Evolutionary conservation across 2,888 invertebrate genomes (phyloP).

Genomic region (Agrilus biguttatus): DNA sequence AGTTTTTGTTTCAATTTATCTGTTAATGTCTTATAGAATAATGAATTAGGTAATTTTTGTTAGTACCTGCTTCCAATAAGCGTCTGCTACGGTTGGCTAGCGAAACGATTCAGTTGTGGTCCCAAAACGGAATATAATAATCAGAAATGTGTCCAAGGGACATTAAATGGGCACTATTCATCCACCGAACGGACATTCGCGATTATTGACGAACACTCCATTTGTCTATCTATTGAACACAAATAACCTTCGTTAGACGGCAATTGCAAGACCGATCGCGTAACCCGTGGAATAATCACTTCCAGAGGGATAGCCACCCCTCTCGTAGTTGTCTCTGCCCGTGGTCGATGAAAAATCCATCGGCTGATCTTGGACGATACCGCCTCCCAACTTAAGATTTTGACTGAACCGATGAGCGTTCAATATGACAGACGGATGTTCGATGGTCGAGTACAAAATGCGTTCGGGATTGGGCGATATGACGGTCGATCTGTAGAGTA

Average conservation of each 20-base stretch:
- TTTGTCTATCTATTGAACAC: background rate
- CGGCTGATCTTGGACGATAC: constrained; percentile 26
- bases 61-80: no score
- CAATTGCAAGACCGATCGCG: constrained; percentile 21
- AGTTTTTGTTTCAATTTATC: no score
- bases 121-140: background rate
- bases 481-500: constrained; percentile 37
- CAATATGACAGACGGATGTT: constrained; percentile 28
- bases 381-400: constrained; percentile 5
- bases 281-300: constrained; percentile 15
- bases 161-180: background rate
- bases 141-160: background rate
- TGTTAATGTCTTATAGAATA: no score
- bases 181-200: background rate
- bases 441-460: constrained; percentile 27
- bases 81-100: no score
- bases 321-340: constrained; percentile 11
- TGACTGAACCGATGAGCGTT: constrained; percentile 16
- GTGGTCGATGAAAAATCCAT: constrained; percentile 27
- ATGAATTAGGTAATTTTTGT: no score
- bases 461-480: constrained; percentile 42
- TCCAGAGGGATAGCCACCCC: constrained; percentile 8
- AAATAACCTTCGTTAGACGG: constrained; percentile 15
- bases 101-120: background rate
- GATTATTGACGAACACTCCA: background rate